Evolutionary conservation across 1,140 invertebrate genomes (phyloP), one percentile per base, ranked within the genome.

Genomic region (Scaptodrosophila lebanonensis): DNA sequence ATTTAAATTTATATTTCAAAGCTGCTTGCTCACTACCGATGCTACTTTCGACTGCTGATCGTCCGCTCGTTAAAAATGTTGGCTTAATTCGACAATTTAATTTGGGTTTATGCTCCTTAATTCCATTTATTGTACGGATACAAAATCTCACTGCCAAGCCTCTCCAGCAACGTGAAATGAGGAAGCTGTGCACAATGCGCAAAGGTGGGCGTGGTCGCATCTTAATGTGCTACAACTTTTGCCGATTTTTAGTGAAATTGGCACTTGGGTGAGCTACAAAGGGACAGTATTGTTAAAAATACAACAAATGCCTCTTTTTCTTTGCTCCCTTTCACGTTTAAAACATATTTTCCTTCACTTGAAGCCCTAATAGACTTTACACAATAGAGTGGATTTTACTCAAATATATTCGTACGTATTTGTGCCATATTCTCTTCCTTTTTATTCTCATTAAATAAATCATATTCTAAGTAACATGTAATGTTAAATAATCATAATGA

Each of bases 41-140:
- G 13, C 29, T 13, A 27, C 36, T 33, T 29, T 27, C 22, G 22
- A 4, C 22, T 25, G 22, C 22, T 25, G 22, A 25, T 15, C 18
- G 15, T 13, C 32, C 27, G 32, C 52, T 57, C 61, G 68, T 51
- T 79, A 61, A 82, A n/a, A 62, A 59, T 66, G 64, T 82, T 63
- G 64, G 47, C 75, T 79, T 79, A 79, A 79, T 79, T 75, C 75
- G 73, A 79, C 73, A 79, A 82, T 79, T 79, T 79, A 79, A 79
- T 79, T 79, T 79, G 57, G 75, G 75, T 47, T 82, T 82, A 61
- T 73, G 69, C 68, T 47, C 38, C 61, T 49, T 69, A 79, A 82
- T 79, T 62, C 54, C 5, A n/a, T n/a, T 33, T 33, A 8, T 33
- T 11, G 59, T 45, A 22, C 29, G 12, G 22, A 20, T 8, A 27